Evolutionary conservation across 1,140 invertebrate species (phyloP).

Genomic region (Drosophila subpulchrella): DNA sequence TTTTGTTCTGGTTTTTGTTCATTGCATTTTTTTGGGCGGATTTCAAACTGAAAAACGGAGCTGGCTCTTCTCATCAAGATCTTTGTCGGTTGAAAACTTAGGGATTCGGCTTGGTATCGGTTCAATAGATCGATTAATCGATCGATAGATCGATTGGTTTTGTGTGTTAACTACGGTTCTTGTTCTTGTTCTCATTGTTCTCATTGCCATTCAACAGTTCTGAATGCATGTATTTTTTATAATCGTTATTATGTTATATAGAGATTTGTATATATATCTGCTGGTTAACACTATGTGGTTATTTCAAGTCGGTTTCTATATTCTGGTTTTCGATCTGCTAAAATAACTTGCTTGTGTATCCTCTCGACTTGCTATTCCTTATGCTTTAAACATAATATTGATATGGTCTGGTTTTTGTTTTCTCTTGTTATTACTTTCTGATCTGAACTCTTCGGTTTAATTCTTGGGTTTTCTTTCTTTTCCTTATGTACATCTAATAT

Average conservation of each 20-base stretch:
- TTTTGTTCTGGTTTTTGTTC: slow-evolving; percentile 6
- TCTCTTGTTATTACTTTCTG: slow-evolving; percentile 12
- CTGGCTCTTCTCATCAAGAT: slow-evolving; percentile 14
- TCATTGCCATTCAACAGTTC: slow-evolving; percentile 16
- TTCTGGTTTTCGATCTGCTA: slow-evolving; percentile 37
- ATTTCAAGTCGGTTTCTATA: slow-evolving; percentile 48
- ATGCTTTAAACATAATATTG: slow-evolving; percentile 65
- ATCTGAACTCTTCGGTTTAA: slow-evolving; percentile 4
- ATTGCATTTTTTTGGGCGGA: slow-evolving; percentile 41
- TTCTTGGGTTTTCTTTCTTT: slow-evolving; percentile 11
- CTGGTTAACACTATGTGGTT: slow-evolving; percentile 43
- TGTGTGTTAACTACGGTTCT: slow-evolving; percentile 45
- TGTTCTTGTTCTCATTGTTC: slow-evolving; percentile 3
- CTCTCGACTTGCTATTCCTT: slow-evolving; percentile 27
- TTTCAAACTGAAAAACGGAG: slow-evolving; percentile 51
- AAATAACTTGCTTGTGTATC: slow-evolving; percentile 55
- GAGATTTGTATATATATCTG: slow-evolving; percentile 33
- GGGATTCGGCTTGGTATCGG: slow-evolving; percentile 10
- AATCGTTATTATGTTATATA: slow-evolving; percentile 21
- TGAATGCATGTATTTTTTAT: slow-evolving; percentile 29
- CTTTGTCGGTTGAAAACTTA: slow-evolving; percentile 21
- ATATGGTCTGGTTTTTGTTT: slow-evolving; percentile 72
- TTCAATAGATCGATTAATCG: slow-evolving; percentile 2
- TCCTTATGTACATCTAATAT: slow-evolving; percentile 22
- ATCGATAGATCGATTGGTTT: background rate